These are phyloP conservation scores for Blera fallax DNA, from an alignment of 2,888 invertebrate genomes.

Conservation along the genomic window DNA sequence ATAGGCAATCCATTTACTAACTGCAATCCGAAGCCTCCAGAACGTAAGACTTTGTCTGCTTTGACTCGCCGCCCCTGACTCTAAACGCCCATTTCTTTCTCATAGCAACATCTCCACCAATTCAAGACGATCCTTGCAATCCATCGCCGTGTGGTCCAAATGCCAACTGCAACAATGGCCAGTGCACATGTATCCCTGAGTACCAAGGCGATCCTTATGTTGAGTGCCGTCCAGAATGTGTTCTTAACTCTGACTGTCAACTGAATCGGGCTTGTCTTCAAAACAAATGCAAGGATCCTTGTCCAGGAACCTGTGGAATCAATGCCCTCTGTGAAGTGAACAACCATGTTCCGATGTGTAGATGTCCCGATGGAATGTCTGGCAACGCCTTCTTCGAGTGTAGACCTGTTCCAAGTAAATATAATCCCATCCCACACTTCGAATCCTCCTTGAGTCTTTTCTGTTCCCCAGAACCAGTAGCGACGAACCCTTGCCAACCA, in stretches of 20 bases:
- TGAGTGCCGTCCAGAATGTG: slow-evolving; percentile 90
- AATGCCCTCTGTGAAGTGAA: slow-evolving; percentile 90
- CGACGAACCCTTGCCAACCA: slow-evolving; percentile 85
- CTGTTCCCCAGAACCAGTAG: slow-evolving; percentile 80
- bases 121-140: slow-evolving; percentile 84
- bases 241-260: slow-evolving; percentile 88
- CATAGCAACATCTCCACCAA: slow-evolving; percentile 75
- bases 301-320: slow-evolving; percentile 88
- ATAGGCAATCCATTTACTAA: slow-evolving; percentile 84
- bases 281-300: slow-evolving; percentile 89
- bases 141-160: slow-evolving; percentile 90
- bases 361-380: slow-evolving; percentile 88
- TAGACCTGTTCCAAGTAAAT: slow-evolving; percentile 78
- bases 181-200: slow-evolving; percentile 87
- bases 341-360: slow-evolving; percentile 90
- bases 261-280: slow-evolving; percentile 87
- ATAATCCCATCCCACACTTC: neutral
- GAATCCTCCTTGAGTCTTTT: neutral
- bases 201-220: slow-evolving; percentile 89
- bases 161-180: slow-evolving; percentile 86
- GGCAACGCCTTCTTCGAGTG: slow-evolving; percentile 91
- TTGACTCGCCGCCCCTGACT: neutral
- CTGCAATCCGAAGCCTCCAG: slow-evolving; percentile 80
- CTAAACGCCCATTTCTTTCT: neutral
- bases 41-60: slow-evolving; percentile 77